These are phyloP conservation scores for Tenthredo scrophulariae DNA, from an alignment of 2,888 invertebrate genomes.

Conservation along the genomic window DNA sequence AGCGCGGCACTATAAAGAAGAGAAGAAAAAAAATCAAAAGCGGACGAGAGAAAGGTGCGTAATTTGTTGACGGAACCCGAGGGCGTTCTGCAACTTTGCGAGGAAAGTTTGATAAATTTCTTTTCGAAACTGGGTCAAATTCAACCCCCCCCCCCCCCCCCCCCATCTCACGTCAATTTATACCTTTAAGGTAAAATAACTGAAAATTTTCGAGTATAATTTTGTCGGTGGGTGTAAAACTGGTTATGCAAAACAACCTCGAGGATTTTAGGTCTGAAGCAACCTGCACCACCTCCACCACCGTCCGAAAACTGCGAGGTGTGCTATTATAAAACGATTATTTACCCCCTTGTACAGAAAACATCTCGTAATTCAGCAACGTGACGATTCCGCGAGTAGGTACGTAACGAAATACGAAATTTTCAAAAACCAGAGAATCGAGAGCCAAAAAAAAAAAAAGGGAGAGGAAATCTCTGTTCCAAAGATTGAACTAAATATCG, in stretches of 20 bases:
- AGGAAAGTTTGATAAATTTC: not conserved
- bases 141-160: not conserved
- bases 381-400: not conserved
- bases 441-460: not conserved
- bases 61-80: not conserved
- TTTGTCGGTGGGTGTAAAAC: constrained; percentile 11
- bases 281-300: not conserved
- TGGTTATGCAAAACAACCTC: constrained; percentile 41
- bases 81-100: not conserved
- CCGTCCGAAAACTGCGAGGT: not conserved
- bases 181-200: constrained; percentile 30
- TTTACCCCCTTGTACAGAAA: not conserved
- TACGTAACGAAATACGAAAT: not conserved
- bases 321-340: constrained; percentile 42
- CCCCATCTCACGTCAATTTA: not conserved
- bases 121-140: constrained; percentile 14
- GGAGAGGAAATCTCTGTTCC: too few relatives aligned
- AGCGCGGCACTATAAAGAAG: too few relatives aligned
- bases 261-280: constrained; percentile 17
- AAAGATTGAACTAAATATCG: too few relatives aligned
- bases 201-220: constrained; percentile 28
- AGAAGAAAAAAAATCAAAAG: not conserved
- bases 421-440: not conserved
- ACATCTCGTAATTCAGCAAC: not conserved
- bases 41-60: not conserved